A percentile compares a stretch with the other conserved stretches of the same genome.
Evolutionary conservation across 1,140 invertebrate species (phyloP).

Genomic region (Oscheius sp.): DNA sequence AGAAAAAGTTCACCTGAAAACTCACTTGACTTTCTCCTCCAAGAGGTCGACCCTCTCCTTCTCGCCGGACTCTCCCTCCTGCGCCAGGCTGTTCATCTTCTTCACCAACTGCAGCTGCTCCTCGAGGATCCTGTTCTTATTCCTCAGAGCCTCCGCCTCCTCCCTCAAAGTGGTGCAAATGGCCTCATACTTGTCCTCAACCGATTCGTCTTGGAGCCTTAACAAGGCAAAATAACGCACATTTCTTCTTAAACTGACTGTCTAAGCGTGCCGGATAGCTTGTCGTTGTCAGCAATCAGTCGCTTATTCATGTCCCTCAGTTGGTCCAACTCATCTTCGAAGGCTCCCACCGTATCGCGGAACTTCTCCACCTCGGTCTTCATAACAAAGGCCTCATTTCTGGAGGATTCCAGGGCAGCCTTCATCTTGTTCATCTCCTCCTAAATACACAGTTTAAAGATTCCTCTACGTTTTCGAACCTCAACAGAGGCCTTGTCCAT

Average conservation of each 20-base stretch:
- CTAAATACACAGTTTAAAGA: not conserved
- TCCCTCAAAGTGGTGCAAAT: slow-evolving; percentile 5
- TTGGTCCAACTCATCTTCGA: slow-evolving; percentile 27
- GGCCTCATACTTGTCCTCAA: not conserved
- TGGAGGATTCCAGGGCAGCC: slow-evolving; percentile 12
- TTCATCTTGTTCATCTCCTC: slow-evolving; percentile 27
- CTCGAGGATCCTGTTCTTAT: slow-evolving; percentile 11
- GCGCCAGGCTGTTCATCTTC: not conserved
- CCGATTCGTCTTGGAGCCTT: not conserved
- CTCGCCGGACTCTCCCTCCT: not conserved
- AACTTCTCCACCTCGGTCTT: slow-evolving; percentile 24
- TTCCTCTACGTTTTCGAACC: not conserved
- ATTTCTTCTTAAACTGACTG: not conserved
- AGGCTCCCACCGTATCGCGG: slow-evolving; percentile 19
- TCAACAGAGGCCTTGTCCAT: not conserved
- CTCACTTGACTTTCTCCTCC: not conserved
- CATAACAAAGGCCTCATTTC: not conserved
- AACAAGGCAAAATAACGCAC: not conserved
- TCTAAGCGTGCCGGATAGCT: not conserved
- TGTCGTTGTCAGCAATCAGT: slow-evolving; percentile 17
- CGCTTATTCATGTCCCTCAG: slow-evolving; percentile 25
- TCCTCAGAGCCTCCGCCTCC: not conserved
- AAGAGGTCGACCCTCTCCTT: not conserved
- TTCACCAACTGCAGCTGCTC: not conserved
- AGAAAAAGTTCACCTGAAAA: too few relatives aligned